Base-by-base conservation (phyloP, 92 coral and sea anemone genomes). In the Desmophyllum pertusum region DNA sequence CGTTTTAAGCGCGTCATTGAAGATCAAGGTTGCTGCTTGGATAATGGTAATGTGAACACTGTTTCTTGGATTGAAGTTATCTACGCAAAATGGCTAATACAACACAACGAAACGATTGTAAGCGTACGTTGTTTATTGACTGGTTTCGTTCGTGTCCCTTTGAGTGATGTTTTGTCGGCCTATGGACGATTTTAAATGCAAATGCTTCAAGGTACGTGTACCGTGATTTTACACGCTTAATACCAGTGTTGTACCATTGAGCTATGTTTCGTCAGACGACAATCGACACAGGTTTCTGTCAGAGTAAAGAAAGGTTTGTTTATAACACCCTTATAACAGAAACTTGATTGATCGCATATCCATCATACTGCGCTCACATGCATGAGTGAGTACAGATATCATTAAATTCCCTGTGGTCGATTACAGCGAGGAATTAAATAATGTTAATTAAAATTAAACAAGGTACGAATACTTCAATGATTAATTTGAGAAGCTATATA, bases 131-230 rank as follows among this genome's bases (percentile, higher is more conserved):
- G 46, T 30, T 18, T 43, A 43, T 25, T 42, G 43, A 19, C 73
- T 52, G 35, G 43, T 64, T 64, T 64, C 29, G 31, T 78, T 42
- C 59, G 73, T 42, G 42, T 63, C 21, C 31, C 6, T 38, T 78
- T 31, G 23, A 10, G n/a, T n/a, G n/a, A n/a, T n/a, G n/a, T n/a
- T n/a, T n/a, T 6, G 15, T 19, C 64, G 9, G 14, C 27, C 31
- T 42, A 19, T 78, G 57, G 43, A 29, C 40, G 57, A 30, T 64
- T 29, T 27, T 41, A 18, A 31, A 31, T 43, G 14, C 33, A 3
- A 17, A 8, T 43, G 73, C 50, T 45, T n/a, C 73, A 64, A 59
- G 83, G 83, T 78, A 61, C 42, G 65, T 9, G 17, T 5, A 30
- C 7, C 42, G 17, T 52, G 10, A 14, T 13, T 27, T 30, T 17